Evolutionary conservation across 2,113 vertebrate genomes (phyloP).

Genomic region (Rhinolophus ferrumequinum): DNA sequence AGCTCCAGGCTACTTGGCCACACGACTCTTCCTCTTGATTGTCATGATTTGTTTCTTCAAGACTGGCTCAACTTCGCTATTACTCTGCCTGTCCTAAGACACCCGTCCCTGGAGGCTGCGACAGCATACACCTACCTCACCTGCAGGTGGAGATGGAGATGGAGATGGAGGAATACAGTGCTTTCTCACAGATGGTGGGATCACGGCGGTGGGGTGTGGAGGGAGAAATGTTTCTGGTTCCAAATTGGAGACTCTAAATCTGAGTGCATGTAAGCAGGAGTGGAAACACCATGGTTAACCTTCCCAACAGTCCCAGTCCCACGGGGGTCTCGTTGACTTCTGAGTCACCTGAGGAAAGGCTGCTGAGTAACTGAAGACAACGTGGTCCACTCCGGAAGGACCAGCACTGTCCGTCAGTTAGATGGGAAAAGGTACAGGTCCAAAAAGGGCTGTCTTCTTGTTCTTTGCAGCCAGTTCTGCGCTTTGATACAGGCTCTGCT

Average conservation of each 20-base stretch:
- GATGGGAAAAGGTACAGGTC: background rate
- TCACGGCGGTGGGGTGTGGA: background rate
- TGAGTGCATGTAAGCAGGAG: background rate
- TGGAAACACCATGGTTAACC: accelerated
- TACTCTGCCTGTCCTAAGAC: constrained; percentile 53
- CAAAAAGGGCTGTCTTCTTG: background rate
- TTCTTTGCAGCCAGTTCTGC: background rate
- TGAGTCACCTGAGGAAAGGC: background rate
- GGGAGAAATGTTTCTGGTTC: constrained; percentile 3
- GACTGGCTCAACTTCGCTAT: constrained; percentile 70
- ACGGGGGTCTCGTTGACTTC: accelerated
- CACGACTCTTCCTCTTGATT: constrained; percentile 65
- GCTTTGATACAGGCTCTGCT: background rate
- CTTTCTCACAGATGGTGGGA: background rate
- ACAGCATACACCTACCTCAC: background rate
- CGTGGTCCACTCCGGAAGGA: accelerated
- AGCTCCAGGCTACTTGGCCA: constrained; percentile 41
- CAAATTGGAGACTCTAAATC: background rate
- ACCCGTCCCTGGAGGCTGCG: constrained; percentile 47
- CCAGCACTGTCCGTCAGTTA: accelerated
- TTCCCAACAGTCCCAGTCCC: accelerated
- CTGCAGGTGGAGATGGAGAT: background rate
- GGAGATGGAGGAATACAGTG: background rate
- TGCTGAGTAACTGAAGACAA: background rate
- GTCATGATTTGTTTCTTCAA: constrained; percentile 72